phyloP scores from a whole-genome alignment of 2,797 vertebrate species.

The Manis javanica region DNA sequence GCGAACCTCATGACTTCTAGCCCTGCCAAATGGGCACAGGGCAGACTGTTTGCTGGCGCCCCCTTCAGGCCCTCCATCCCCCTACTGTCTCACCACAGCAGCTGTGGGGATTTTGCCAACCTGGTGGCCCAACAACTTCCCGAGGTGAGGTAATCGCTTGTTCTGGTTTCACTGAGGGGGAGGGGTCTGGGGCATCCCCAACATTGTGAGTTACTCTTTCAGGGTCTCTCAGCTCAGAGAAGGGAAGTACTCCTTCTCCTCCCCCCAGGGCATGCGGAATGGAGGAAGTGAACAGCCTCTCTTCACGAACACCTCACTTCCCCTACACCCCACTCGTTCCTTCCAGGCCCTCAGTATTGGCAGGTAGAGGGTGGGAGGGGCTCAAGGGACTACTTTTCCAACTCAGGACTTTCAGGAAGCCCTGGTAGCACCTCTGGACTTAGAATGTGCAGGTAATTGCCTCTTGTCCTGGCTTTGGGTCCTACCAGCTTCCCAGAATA shows the following conservation, averaged over 20 bases:
- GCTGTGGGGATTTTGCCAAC: neutral
- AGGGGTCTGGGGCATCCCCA: neutral
- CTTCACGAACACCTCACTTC: neutral
- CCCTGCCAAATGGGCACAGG: too few relatives aligned
- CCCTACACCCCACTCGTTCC: neutral
- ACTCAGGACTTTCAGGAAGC: neutral
- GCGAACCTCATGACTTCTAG: neutral
- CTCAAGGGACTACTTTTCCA: neutral
- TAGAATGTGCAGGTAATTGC: neutral
- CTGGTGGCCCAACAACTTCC: neutral
- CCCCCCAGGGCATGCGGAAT: too few relatives aligned
- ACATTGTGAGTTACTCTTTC: neutral
- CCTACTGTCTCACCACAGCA: neutral
- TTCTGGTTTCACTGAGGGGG: neutral
- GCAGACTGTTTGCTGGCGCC: neutral
- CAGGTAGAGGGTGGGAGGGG: rapidly evolving
- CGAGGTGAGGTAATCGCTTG: neutral
- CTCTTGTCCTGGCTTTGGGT: neutral
- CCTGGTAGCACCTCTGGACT: neutral
- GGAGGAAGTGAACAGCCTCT: neutral
- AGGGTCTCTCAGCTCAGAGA: neutral
- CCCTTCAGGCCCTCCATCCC: neutral
- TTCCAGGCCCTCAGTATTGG: neutral
- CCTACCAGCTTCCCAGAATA: neutral
- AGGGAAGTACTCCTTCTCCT: neutral